Percentiles rank a stretch among this genome's conserved stretches.
phyloP scores from a whole-genome alignment of 2,888 invertebrate genomes.

The Saturnia pavonia region DNA sequence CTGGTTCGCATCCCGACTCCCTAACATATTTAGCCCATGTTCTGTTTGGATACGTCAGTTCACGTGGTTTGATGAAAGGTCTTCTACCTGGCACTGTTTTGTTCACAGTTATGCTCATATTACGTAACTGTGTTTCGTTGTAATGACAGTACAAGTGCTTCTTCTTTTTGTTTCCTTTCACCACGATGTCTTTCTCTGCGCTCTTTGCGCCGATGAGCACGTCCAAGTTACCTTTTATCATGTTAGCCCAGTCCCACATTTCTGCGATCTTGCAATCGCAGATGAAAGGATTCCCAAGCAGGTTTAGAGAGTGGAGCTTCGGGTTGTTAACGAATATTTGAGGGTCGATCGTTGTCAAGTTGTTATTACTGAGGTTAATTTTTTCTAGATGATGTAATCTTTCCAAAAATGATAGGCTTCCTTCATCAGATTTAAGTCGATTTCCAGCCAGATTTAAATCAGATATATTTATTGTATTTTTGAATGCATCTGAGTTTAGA shows the following conservation, averaged over 20 bases:
- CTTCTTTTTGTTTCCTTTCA: slow-evolving; percentile 84
- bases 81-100: slow-evolving; percentile 79
- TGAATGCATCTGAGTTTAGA: slow-evolving; percentile 83
- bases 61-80: slow-evolving; percentile 81
- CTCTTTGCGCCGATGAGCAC: slow-evolving; percentile 85
- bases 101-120: slow-evolving; percentile 71
- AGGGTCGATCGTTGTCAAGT: slow-evolving; percentile 82
- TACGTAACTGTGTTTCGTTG: slow-evolving; percentile 80
- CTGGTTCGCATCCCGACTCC: slow-evolving; percentile 84
- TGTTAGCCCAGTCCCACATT: slow-evolving; percentile 88
- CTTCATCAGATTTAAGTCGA: slow-evolving; percentile 70
- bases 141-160: slow-evolving; percentile 84
- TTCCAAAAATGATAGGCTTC: slow-evolving; percentile 80
- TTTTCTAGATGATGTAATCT: slow-evolving; percentile 80
- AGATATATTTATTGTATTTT: slow-evolving; percentile 83
- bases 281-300: slow-evolving; percentile 86
- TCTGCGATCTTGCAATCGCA: slow-evolving; percentile 87
- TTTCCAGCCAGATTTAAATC: slow-evolving; percentile 83
- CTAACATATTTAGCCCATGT: slow-evolving; percentile 88
- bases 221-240: slow-evolving; percentile 84
- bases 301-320: slow-evolving; percentile 81
- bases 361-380: slow-evolving; percentile 84
- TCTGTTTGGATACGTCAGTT: slow-evolving; percentile 81
- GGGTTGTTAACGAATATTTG: slow-evolving; percentile 80
- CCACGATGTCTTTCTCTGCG: slow-evolving; percentile 83